phyloP scores from a whole-genome alignment of 2,113 vertebrate genomes.

The Xenopus borealis region DNA sequence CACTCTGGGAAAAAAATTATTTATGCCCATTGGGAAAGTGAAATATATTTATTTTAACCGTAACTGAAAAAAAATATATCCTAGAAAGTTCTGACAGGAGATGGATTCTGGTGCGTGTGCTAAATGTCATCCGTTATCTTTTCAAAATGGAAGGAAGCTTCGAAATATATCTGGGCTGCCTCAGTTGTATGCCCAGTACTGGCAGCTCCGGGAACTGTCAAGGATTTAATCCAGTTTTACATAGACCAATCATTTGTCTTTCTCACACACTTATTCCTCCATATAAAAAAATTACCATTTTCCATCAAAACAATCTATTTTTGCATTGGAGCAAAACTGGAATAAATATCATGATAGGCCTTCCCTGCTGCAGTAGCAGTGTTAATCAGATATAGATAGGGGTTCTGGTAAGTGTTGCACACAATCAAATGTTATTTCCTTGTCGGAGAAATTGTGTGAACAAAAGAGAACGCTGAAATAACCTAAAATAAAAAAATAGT shows the following conservation, averaged over 20 bases:
- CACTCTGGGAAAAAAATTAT: neutral
- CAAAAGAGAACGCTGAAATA: constrained; percentile 60
- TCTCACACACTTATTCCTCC: neutral
- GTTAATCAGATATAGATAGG: constrained; percentile 45
- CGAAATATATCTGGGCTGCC: constrained; percentile 2
- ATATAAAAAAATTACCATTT: neutral
- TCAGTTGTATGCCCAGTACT: constrained; percentile 12
- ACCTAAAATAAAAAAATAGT: constrained; percentile 62
- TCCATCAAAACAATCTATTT: neutral
- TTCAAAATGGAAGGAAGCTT: neutral
- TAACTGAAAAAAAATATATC: too few species aligned
- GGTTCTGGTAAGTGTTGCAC: constrained; percentile 41
- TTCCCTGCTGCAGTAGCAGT: constrained; percentile 37
- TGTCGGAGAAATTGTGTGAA: constrained; percentile 53
- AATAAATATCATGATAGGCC: constrained; percentile 24
- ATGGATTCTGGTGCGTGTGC: neutral
- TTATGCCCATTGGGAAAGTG: neutral
- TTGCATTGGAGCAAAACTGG: constrained; percentile 21
- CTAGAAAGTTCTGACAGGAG: neutral
- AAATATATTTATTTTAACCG: too few species aligned
- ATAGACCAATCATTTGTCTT: neutral
- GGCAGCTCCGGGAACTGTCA: constrained; percentile 15
- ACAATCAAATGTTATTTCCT: constrained; percentile 48
- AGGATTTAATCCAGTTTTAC: constrained; percentile 26
- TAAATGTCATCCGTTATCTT: neutral